Conservation (phyloP, 35 echinoderm and acorn worm genomes). For the Heliocidaris erythrogramma region DNA sequence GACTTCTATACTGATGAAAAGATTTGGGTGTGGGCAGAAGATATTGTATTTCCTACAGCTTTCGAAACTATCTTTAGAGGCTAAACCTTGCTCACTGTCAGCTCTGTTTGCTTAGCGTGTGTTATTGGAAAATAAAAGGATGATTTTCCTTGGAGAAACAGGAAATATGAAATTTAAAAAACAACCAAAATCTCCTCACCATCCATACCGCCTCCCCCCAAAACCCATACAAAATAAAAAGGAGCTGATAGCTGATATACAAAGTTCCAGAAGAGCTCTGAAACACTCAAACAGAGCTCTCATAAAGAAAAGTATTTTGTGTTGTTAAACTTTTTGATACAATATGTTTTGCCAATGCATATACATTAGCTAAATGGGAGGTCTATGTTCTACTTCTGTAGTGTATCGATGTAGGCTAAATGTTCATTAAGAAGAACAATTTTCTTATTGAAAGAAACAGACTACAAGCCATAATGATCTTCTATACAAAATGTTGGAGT, state of each 20-base stretch:
- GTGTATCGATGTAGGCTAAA: not conserved
- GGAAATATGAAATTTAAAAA: not conserved
- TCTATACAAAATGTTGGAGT: not conserved
- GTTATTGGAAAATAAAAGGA: no score
- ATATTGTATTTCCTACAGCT: conserved; percentile 4
- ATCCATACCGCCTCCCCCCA: no score
- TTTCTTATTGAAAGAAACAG: not conserved
- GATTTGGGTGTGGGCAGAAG: conserved; percentile 3
- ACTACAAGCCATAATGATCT: not conserved
- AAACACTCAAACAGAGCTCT: not conserved
- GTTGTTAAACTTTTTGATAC: not conserved
- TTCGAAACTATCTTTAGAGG: not conserved
- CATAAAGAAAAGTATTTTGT: not conserved
- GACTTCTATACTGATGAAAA: not conserved
- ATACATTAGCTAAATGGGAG: not conserved
- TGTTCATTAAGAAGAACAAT: not conserved
- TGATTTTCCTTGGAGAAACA: no score
- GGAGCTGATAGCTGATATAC: no score
- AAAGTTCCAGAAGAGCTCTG: not conserved
- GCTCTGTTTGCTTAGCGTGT: not conserved
- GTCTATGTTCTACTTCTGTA: not conserved
- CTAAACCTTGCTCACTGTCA: not conserved
- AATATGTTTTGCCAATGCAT: not conserved
- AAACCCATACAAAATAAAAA: no score
- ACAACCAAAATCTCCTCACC: not conserved